Evolutionary conservation across 2,113 vertebrate species (phyloP).

Genomic region (Colius striatus): DNA sequence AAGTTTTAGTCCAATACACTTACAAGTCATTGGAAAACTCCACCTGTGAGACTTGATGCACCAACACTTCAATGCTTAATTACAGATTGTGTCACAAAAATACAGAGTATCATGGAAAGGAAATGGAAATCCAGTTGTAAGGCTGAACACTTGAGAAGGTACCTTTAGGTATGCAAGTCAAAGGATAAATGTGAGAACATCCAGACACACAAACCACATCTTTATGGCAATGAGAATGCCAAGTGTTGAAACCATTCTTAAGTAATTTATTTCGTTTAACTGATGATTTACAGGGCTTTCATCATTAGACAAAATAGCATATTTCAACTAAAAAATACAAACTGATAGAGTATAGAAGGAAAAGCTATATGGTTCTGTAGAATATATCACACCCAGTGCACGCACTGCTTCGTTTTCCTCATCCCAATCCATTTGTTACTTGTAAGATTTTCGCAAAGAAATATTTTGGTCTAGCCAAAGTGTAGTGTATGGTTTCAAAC

Average conservation of each 20-base stretch:
- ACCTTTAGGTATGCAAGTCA: not conserved
- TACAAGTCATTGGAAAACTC: not conserved
- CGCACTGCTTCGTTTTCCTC: slow-evolving; percentile 41
- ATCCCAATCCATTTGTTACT: slow-evolving; percentile 44
- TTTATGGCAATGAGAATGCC: slow-evolving; percentile 20
- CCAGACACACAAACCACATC: not conserved
- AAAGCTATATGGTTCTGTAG: slow-evolving; percentile 41
- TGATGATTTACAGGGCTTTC: slow-evolving; percentile 80
- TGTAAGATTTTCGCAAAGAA: slow-evolving; percentile 25
- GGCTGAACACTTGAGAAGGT: not conserved
- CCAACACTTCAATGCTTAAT: not conserved
- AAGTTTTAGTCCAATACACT: not conserved
- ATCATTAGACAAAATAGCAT: slow-evolving; percentile 81
- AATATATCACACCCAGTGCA: slow-evolving; percentile 58
- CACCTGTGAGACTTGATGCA: not conserved
- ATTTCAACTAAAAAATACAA: slow-evolving; percentile 76
- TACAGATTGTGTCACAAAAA: not conserved
- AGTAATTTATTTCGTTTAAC: slow-evolving; percentile 78
- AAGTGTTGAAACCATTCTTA: slow-evolving; percentile 67
- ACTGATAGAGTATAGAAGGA: slow-evolving; percentile 63
- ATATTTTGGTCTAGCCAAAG: slow-evolving; percentile 50
- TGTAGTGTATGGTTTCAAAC: slow-evolving; percentile 49
- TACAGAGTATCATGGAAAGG: not conserved
- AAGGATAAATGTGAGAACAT: slow-evolving; percentile 1
- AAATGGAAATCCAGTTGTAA: not conserved